Evolutionary conservation across 2,797 vertebrate species (phyloP).

Genomic region (Anas capensis): DNA sequence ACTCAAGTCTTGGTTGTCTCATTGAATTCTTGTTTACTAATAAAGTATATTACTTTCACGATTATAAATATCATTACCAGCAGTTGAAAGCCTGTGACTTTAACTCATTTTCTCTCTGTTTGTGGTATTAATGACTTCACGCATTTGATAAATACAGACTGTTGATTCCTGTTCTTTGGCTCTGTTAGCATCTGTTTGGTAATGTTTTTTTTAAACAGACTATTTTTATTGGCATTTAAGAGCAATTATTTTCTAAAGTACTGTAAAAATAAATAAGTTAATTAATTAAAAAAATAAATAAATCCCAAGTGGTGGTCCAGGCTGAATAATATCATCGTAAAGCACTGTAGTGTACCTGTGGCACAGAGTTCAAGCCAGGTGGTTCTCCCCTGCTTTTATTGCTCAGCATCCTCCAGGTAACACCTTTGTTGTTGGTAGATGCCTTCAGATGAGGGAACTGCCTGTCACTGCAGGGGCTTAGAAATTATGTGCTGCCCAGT

Average conservation of each 20-base stretch:
- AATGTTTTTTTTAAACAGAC: neutral
- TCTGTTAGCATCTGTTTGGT: neutral
- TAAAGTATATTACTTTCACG: neutral
- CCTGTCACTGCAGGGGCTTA: neutral
- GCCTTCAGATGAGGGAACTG: neutral
- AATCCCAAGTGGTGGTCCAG: neutral
- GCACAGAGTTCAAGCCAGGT: accelerated
- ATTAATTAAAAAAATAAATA: neutral
- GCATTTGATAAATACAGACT: neutral
- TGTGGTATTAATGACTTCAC: neutral
- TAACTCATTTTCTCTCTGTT: neutral
- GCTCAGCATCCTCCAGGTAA: neutral
- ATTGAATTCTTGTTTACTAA: neutral
- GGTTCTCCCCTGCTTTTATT: neutral
- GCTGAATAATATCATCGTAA: neutral
- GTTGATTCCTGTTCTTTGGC: neutral
- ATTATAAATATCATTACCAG: neutral
- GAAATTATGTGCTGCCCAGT: neutral
- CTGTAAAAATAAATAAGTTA: neutral
- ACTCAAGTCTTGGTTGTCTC: neutral
- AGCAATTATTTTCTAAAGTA: neutral
- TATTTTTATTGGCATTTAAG: neutral
- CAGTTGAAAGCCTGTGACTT: neutral
- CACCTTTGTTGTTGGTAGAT: neutral
- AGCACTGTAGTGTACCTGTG: accelerated